Evolutionary conservation across 2,113 vertebrate species (phyloP).

Genomic region (Mustela lutreola): DNA sequence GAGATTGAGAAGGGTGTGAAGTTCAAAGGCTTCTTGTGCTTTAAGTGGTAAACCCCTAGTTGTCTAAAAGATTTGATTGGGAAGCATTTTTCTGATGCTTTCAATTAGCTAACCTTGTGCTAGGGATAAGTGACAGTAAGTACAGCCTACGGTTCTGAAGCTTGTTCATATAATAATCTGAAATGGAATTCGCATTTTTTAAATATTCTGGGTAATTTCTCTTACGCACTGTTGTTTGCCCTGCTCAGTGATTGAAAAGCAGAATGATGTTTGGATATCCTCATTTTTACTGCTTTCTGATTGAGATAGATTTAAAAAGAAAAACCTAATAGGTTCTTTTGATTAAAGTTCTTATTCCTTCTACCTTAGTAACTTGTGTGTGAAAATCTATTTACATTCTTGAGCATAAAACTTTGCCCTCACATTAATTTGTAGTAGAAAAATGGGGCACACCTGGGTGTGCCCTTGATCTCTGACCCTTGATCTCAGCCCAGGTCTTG

Average conservation of each 20-base stretch:
- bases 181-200: slow-evolving; percentile 9
- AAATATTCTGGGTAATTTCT: slow-evolving; percentile 16
- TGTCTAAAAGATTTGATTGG: neutral
- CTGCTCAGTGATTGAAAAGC: neutral
- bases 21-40: neutral
- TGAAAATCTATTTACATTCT: neutral
- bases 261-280: neutral
- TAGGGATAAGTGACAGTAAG: neutral
- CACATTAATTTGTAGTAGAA: neutral
- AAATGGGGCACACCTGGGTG: neutral
- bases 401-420: neutral
- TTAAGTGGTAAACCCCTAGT: neutral
- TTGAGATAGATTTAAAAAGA: neutral
- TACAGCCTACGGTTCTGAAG: neutral
- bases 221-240: neutral
- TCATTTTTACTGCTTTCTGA: neutral
- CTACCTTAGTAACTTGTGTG: neutral
- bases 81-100: neutral
- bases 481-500: neutral
- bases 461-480: neutral
- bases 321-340: neutral
- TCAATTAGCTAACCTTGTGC: slow-evolving; percentile 20
- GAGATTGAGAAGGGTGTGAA: neutral
- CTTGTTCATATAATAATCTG: neutral
- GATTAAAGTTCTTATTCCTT: neutral